Percentiles rank a stretch among this genome's conserved stretches.
These are phyloP conservation scores for Cyprinodon diabolis DNA, from an alignment of 2,797 vertebrate species.

Conservation along the genomic window DNA sequence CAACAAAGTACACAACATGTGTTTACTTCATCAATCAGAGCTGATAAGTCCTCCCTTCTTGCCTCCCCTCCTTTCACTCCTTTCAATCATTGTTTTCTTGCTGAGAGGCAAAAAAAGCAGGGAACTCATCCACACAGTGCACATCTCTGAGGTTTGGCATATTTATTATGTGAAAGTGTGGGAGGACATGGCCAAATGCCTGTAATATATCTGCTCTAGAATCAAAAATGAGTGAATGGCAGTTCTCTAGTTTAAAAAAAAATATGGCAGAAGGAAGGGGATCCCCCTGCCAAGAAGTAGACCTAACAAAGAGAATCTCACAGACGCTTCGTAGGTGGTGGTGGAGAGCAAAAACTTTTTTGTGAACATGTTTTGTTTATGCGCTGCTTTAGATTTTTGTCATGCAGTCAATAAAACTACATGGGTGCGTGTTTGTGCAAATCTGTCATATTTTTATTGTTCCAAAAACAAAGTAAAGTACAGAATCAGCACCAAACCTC, in stretches of 20 bases:
- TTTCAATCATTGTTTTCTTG: conserved; percentile 25
- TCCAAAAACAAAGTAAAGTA: conserved; percentile 32
- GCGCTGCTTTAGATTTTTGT: not conserved
- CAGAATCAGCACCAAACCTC: conserved; percentile 17
- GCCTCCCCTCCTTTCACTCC: conserved; percentile 23
- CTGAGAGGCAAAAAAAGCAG: conserved; percentile 54
- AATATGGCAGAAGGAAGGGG: conserved; percentile 35
- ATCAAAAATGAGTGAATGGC: conserved; percentile 29
- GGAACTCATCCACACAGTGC: conserved; percentile 42
- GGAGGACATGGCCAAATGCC: conserved; percentile 64
- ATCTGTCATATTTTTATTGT: conserved; percentile 24
- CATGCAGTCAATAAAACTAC: conserved; percentile 4
- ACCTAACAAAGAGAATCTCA: conserved; percentile 48
- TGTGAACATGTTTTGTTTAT: conserved; percentile 8
- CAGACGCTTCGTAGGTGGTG: conserved; percentile 61
- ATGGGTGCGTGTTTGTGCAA: conserved; percentile 2
- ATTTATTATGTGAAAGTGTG: conserved; percentile 35
- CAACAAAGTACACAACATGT: conserved; percentile 51
- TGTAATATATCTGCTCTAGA: conserved; percentile 68
- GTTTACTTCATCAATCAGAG: conserved; percentile 65
- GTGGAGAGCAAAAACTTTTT: conserved; percentile 15
- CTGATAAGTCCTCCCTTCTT: conserved; percentile 38
- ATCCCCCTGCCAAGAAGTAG: conserved; percentile 51
- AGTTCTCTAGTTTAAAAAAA: conserved; percentile 37
- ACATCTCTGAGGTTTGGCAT: conserved; percentile 23